Conservation (phyloP, 2,797 vertebrate species). For the Rhincodon typus region DNA sequence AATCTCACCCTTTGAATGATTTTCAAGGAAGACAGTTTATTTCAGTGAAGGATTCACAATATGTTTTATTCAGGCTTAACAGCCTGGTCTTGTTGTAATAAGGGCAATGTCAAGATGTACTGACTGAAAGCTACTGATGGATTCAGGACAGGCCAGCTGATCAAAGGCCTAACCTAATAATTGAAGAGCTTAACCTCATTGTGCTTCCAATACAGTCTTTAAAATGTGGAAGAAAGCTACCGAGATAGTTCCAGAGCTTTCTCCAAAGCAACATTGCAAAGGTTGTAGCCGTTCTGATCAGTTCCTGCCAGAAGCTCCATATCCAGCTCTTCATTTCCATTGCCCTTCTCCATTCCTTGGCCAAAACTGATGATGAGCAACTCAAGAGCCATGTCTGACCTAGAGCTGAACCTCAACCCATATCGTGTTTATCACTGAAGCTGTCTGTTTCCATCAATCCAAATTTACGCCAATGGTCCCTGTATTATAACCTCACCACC, state of each 20-base stretch:
- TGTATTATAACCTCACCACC: neutral
- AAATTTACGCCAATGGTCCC: neutral
- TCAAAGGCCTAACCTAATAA: neutral
- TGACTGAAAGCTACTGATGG: neutral
- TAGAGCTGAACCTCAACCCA: neutral
- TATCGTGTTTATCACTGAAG: neutral
- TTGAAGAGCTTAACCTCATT: neutral
- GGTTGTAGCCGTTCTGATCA: neutral
- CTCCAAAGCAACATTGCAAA: neutral
- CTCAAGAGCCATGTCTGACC: neutral
- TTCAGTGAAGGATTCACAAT: neutral
- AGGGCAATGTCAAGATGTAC: neutral
- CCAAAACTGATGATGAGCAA: neutral
- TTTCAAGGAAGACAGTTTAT: neutral
- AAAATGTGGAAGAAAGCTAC: neutral
- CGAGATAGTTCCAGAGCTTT: neutral
- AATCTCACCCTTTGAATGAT: neutral
- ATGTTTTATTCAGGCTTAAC: neutral
- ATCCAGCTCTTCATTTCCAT: neutral
- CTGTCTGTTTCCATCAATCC: neutral
- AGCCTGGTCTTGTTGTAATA: neutral
- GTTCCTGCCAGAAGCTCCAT: neutral
- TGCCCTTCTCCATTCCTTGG: neutral
- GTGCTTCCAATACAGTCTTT: neutral
- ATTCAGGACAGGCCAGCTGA: neutral